Evolutionary conservation across 2,797 vertebrate species (phyloP), one percentile per base, ranked within the genome.

Genomic region (Acanthiza pusilla): DNA sequence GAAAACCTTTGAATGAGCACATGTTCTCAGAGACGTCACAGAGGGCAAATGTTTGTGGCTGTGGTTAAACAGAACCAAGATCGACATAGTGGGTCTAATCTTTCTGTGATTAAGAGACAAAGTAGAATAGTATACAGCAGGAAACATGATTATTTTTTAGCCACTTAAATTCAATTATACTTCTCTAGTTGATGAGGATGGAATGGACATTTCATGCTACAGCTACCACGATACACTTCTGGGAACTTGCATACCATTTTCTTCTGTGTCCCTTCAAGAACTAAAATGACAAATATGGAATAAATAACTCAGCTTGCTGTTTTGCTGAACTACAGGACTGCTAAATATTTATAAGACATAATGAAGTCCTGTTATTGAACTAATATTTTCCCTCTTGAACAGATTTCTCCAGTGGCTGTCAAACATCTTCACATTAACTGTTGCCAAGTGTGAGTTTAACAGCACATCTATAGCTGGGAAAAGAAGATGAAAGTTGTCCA

Each of bases 381-480:
- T 93, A 96, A 88, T 92, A 83, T 89, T 94, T 84, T 84, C 81
- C 77, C 68, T 71, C 71, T 87, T 86, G 68, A 85, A 89, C 78
- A 79, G 88, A 92, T 86, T 85, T 86, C 93, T 96, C 91, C 77
- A 96, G 85, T 54, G 81, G 40, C 71, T 93, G 91, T 95, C 86
- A 96, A 94, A 78, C 72, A 95, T 81, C 70, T 94, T 92, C 95
- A 96, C 86, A 76, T 79, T 93, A 83, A 93, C 67, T 85, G 83
- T 90, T 88, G 72, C 87, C 93, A 93, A 91, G n/a, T 81, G 75
- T 78, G 63, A 94, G 66, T 65, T 94, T 95, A 91, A 83, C 54
- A 76, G 81, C 53, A 65, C 72, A 82, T 61, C 80, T 75, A 85
- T 72, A 87, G 85, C 67, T 95, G 94, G 91, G 88, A 95, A 96